Base-by-base conservation (phyloP, 2,797 vertebrate species). In the Clamator glandarius region DNA sequence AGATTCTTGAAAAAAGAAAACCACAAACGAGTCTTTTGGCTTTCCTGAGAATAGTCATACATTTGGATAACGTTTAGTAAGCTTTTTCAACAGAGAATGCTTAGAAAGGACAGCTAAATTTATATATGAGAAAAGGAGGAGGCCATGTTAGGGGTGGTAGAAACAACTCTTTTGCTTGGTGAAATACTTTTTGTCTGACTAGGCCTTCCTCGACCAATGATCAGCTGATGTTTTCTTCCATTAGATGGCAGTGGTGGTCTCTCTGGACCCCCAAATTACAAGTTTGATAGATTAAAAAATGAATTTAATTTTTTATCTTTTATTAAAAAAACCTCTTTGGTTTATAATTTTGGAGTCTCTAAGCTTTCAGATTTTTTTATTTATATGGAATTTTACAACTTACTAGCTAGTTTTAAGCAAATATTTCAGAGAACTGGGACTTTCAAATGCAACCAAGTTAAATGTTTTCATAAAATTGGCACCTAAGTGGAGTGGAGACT, bases 231-330 rank as follows among this genome's bases (percentile, higher is more conserved):
- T 81, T 95, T 90, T 92, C 76, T 95, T 96, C 96, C 92, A 93
- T 96, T 96, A 96, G 96, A 93, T 95, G 92, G 95, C 96, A 96
- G 68, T 86, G 94, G 89, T 95, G 84, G 91, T 58, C 94, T 89
- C 57, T 36, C n/a, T 58, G 54, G 61, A 92, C 91, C 87, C 89
- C 92, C 68, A 87, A 68, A 93, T 13, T 39, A 7, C 5, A 92
- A 63, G 12, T 87, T 93, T 67, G 29, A n/a, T n/a, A n/a, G n/a
- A 63, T 73, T 66, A 28, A 82, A 91, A 94, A 94, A n/a, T n/a
- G n/a, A n/a, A n/a, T n/a, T n/a, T n/a, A n/a, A 21, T 68, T 77
- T 88, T 87, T 31, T 42, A 14, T 46, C 46, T 46, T 20, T 46
- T 46, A 41, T 52, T 42, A 50, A 8, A 42, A 39, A 42, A 42